Conservation (phyloP, 2,888 invertebrate species). For the Agrotis exclamationis region DNA sequence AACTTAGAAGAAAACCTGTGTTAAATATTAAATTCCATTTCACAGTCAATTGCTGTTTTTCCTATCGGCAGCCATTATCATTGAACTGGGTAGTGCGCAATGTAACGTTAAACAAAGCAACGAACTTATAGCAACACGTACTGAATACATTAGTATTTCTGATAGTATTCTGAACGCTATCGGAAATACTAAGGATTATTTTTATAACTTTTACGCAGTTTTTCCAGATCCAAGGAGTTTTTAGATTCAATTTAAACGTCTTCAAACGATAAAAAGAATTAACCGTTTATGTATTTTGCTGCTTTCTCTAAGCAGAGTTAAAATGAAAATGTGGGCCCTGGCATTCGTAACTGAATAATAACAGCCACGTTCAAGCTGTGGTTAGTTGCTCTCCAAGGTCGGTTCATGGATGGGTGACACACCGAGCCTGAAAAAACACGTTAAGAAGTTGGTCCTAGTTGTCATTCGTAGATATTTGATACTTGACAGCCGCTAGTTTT, state of each 20-base stretch:
- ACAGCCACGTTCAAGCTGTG: no score
- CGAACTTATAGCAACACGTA: conserved; percentile 39
- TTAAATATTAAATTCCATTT: conserved; percentile 43
- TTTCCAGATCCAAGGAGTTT: not conserved
- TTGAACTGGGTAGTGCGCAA: conserved; percentile 30
- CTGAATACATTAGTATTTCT: conserved; percentile 47
- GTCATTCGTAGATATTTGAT: no score
- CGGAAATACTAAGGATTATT: conserved; percentile 18
- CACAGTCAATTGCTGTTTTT: conserved; percentile 37
- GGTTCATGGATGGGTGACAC: no score
- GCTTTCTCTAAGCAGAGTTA: not conserved
- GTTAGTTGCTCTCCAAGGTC: no score
- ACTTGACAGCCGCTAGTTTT: no score
- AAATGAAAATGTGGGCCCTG: no score
- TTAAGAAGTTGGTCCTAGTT: no score
- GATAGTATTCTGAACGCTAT: conserved; percentile 9
- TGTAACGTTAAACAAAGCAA: conserved; percentile 41
- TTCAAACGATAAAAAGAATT: not conserved
- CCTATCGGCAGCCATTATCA: conserved; percentile 32
- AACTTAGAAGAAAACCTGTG: conserved; percentile 19
- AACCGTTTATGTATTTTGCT: not conserved
- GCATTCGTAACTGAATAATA: no score
- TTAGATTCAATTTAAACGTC: conserved; percentile 3
- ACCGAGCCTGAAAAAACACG: no score
- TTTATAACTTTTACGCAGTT: conserved; percentile 8